Evolutionary conservation across 2,113 vertebrate genomes (phyloP).

Genomic region (Stercorarius parasiticus): DNA sequence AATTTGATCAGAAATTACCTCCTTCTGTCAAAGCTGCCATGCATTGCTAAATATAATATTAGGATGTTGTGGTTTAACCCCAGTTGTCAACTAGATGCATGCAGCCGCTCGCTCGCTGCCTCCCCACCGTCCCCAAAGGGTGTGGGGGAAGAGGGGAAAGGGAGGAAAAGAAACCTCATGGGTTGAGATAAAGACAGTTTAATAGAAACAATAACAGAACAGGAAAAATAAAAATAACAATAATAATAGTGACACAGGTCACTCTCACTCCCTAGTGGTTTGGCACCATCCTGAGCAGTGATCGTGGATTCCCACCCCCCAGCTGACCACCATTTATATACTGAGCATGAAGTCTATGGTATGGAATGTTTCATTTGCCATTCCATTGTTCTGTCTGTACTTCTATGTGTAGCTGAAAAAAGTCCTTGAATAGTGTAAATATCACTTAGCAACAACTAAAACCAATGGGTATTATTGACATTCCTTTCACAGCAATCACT

Average conservation of each 20-base stretch:
- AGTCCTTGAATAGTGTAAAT: not conserved
- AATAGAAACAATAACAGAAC: not conserved
- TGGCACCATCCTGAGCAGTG: not conserved
- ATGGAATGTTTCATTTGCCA: not conserved
- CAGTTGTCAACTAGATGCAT: not conserved
- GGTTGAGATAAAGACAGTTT: not conserved
- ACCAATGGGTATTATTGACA: not conserved
- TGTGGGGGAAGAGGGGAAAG: not conserved
- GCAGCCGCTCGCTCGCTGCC: not conserved
- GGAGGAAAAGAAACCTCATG: not conserved
- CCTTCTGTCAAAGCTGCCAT: not conserved
- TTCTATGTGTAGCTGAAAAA: not conserved
- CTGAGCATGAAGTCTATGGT: not conserved
- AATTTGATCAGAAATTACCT: not conserved
- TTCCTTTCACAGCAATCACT: not conserved
- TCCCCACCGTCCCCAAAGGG: not conserved
- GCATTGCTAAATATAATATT: not conserved
- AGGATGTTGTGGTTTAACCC: not conserved
- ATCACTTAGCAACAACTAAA: not conserved
- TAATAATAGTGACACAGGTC: not conserved
- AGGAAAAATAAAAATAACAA: not conserved
- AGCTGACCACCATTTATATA: not conserved
- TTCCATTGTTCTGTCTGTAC: not conserved
- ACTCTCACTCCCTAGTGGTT: not conserved
- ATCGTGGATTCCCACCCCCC: not conserved